These are phyloP conservation scores for Schlechtendalia chinensis DNA, from an alignment of 1,140 invertebrate genomes.

Conservation along the genomic window DNA sequence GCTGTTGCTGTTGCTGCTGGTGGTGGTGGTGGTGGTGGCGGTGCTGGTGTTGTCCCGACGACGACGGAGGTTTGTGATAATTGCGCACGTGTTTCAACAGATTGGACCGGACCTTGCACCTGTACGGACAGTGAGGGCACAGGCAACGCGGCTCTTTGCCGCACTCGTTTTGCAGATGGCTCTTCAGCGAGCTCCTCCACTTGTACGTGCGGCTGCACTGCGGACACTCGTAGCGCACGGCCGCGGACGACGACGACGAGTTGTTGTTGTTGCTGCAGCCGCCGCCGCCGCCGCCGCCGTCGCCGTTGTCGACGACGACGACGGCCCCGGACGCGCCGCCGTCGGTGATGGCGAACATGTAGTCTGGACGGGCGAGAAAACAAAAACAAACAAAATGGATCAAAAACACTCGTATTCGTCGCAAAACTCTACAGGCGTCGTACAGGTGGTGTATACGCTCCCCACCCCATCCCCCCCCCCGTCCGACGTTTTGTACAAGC, in stretches of 20 bases:
- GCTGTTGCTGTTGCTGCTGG: neutral
- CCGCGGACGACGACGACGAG: neutral
- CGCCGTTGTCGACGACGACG: too few species aligned
- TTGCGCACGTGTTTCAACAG: constrained; percentile 53
- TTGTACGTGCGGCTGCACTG: constrained; percentile 63
- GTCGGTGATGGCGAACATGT: constrained; percentile 48
- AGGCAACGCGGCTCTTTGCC: constrained; percentile 53
- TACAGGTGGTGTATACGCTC: too few species aligned
- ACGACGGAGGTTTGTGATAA: constrained; percentile 51
- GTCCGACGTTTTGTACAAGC: too few species aligned
- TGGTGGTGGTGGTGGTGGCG: neutral
- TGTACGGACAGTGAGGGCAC: constrained; percentile 58
- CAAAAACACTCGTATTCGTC: neutral
- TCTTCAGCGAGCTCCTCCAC: constrained; percentile 63
- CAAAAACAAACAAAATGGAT: too few species aligned
- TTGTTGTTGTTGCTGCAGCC: neutral
- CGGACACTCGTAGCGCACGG: constrained; percentile 51
- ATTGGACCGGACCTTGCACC: constrained; percentile 52
- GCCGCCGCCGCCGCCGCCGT: constrained; percentile 8
- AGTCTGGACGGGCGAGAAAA: constrained; percentile 1
- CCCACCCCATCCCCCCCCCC: too few species aligned
- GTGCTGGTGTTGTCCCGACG: neutral
- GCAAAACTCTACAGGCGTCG: too few species aligned
- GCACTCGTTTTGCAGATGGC: constrained; percentile 61
- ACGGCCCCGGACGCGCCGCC: neutral